Evolutionary conservation across 2,113 vertebrate species (phyloP).

Genomic region (Halichoerus grypus): DNA sequence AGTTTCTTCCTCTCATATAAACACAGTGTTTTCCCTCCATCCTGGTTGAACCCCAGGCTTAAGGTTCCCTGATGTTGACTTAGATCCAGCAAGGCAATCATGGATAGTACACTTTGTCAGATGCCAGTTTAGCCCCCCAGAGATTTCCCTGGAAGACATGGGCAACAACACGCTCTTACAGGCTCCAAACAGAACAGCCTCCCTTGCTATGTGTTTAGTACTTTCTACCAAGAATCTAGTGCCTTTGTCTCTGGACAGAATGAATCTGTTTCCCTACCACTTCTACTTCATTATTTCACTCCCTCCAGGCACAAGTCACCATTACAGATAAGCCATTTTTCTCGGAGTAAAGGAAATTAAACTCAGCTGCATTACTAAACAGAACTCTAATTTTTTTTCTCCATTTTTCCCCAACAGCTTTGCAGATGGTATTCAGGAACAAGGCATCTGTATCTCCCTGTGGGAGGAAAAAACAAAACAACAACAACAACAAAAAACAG

Average conservation of each 20-base stretch:
- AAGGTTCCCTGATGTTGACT: neutral
- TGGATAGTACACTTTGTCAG: neutral
- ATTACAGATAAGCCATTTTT: conserved; percentile 44
- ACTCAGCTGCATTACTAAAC: conserved; percentile 42
- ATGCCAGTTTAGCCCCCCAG: neutral
- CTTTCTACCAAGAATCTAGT: neutral
- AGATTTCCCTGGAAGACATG: neutral
- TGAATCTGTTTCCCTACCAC: conserved; percentile 45
- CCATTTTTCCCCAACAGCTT: neutral
- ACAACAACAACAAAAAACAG: neutral
- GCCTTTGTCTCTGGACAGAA: neutral
- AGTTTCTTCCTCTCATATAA: neutral
- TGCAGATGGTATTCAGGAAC: conserved; percentile 32
- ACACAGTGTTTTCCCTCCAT: neutral
- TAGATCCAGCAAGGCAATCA: neutral
- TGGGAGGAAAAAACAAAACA: neutral
- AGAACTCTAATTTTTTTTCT: neutral
- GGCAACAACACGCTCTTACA: neutral
- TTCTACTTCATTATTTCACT: conserved; percentile 54
- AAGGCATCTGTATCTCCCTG: neutral
- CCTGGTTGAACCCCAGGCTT: neutral
- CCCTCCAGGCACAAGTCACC: neutral
- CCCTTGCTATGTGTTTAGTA: neutral
- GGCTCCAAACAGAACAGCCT: neutral
- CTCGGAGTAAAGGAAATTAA: conserved; percentile 52